Evolutionary conservation across 1,140 invertebrate species (phyloP), one percentile per base, ranked within the genome.

Genomic region (Anastrepha ludens): DNA sequence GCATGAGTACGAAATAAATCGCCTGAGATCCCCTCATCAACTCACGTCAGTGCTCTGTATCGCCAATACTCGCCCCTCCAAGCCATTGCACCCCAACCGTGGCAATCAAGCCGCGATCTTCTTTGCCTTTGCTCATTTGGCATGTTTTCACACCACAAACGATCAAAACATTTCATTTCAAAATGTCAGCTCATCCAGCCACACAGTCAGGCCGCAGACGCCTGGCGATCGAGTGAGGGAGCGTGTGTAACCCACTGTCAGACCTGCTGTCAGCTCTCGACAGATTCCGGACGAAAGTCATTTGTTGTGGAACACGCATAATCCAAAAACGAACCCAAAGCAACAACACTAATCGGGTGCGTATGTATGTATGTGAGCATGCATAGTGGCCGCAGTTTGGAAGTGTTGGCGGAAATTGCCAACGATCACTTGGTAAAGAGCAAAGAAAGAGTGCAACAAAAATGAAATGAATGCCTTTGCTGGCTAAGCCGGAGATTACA

Each of bases 91-190:
- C 11, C 41, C n/a, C 41, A 44, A 20, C 13, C 4, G 17, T 41
- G 41, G 41, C 41, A 20, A 74, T 74, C 44, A 55, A 55, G n/a
- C 20, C 8, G 47, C 17, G 47, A 81, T 81, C 41, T 20, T 55
- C 50, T 55, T 11, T 11, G 50, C 6, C 20, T 81, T 81, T 55
- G n/a, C 74, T 81, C 74, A 81, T 81, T 81, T 81, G 17, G 47
- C 74, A 81, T 81, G 74, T 81, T 81, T 81, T 81, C 74, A 81
- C 74, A 81, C 47, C n/a, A 81, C 47, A 50, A 81, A 5, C 74
- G 74, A 81, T 81, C 74, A 81, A 81, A 81, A 81, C 74, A 81
- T 81, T 58, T 81, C 74, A 81, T 81, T 81, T 81, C 47, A n/a
- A 81, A 81, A 81, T 81, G 47, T 55, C 67, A 47, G 41, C 67